These are phyloP conservation scores for Steromphala cineraria DNA, from an alignment of 2,888 invertebrate genomes.

Conservation along the genomic window DNA sequence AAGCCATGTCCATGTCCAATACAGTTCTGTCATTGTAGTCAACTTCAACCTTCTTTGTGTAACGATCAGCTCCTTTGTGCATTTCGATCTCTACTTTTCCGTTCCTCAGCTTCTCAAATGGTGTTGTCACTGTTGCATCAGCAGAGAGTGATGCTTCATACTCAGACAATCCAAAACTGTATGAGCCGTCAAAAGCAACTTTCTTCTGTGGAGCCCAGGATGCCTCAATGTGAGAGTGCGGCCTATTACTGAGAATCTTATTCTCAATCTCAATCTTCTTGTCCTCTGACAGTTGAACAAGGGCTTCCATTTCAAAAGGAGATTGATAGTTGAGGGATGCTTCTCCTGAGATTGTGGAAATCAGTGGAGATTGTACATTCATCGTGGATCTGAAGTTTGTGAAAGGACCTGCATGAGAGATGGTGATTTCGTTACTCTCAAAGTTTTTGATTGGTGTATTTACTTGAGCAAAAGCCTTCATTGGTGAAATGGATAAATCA, in stretches of 20 bases:
- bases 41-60: constrained; percentile 22
- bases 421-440: constrained; percentile 32
- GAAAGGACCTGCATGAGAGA: constrained; percentile 31
- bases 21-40: constrained; percentile 30
- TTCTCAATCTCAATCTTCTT: constrained; percentile 25
- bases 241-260: background rate
- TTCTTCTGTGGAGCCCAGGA: background rate
- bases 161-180: background rate
- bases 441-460: constrained; percentile 36
- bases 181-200: background rate
- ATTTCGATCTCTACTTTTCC: background rate
- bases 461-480: constrained; percentile 24
- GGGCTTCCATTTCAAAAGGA: constrained; percentile 18
- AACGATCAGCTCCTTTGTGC: background rate
- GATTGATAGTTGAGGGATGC: constrained; percentile 27
- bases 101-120: background rate
- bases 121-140: constrained; percentile 1
- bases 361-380: constrained; percentile 30
- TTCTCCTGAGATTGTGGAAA: constrained; percentile 26
- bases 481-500: constrained; percentile 24
- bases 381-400: constrained; percentile 30
- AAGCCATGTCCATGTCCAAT: constrained; percentile 32
- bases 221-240: background rate
- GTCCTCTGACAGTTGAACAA: background rate
- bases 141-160: background rate